Conservation (phyloP, 1,140 invertebrate genomes). For the Galleria mellonella region DNA sequence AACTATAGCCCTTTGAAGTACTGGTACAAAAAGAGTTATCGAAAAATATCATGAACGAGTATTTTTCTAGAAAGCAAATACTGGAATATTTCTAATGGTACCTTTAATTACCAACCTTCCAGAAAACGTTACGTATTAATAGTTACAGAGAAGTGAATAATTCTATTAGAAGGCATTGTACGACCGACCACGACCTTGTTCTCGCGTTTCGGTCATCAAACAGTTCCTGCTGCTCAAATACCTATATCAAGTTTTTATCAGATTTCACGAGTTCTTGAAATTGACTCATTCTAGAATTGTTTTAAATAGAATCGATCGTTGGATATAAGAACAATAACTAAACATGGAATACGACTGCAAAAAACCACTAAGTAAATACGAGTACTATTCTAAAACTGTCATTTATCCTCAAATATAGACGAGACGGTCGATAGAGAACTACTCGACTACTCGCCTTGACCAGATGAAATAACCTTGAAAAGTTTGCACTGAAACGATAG, state of each 20-base stretch:
- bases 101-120: no score
- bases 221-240: conserved; percentile 35
- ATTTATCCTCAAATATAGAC: no score
- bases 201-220: conserved; percentile 42
- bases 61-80: no score
- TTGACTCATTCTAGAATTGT: conserved; percentile 38
- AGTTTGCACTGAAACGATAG: not conserved
- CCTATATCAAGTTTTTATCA: conserved; percentile 29
- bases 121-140: no score
- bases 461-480: conserved; percentile 50
- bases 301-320: conserved; percentile 42
- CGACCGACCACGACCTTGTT: conserved; percentile 48
- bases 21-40: no score
- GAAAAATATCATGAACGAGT: no score
- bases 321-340: no score
- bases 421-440: conserved; percentile 34
- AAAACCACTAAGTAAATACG: no score
- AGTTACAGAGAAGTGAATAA: not conserved
- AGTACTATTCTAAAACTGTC: no score
- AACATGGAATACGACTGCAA: conserved; percentile 9
- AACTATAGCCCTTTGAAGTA: no score
- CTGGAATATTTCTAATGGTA: no score
- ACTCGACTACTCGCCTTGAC: conserved; percentile 60
- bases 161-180: conserved; percentile 43
- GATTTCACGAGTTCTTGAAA: conserved; percentile 15